Evolutionary conservation across 2,113 vertebrate species (phyloP).

Genomic region (Aramus guarauna): DNA sequence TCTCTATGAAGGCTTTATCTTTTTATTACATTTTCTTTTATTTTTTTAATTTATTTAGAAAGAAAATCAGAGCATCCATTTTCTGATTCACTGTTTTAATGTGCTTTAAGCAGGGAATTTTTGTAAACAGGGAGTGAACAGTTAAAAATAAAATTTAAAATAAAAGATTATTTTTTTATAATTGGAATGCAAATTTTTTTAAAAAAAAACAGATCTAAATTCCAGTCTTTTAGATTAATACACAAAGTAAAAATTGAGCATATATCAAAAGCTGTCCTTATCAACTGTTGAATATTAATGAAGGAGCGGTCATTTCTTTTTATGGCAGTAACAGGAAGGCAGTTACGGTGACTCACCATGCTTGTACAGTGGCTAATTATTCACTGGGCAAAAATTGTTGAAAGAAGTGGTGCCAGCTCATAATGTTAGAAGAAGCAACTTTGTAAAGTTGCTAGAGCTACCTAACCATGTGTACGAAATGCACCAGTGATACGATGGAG

Average conservation of each 20-base stretch:
- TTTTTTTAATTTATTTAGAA: conserved; percentile 63
- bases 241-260: background rate
- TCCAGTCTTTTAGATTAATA: background rate
- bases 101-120: background rate
- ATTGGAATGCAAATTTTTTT: background rate
- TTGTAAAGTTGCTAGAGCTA: background rate
- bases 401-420: background rate
- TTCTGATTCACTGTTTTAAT: conserved; percentile 30
- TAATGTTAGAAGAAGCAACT: background rate
- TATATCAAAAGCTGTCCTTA: background rate
- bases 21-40: conserved; percentile 71
- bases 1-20: conserved; percentile 75
- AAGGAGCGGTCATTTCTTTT: background rate
- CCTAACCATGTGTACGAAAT: background rate
- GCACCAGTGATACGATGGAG: background rate
- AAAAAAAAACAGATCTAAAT: background rate
- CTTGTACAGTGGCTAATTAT: background rate
- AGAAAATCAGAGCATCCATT: conserved; percentile 66
- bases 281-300: background rate
- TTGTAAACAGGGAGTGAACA: background rate
- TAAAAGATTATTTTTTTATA: background rate
- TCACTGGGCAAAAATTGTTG: background rate
- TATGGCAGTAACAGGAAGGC: background rate
- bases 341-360: background rate
- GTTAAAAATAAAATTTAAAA: background rate